Evolutionary conservation across 2,888 invertebrate species (phyloP), one percentile per base, ranked within the genome.

Genomic region (Meganola albula): DNA sequence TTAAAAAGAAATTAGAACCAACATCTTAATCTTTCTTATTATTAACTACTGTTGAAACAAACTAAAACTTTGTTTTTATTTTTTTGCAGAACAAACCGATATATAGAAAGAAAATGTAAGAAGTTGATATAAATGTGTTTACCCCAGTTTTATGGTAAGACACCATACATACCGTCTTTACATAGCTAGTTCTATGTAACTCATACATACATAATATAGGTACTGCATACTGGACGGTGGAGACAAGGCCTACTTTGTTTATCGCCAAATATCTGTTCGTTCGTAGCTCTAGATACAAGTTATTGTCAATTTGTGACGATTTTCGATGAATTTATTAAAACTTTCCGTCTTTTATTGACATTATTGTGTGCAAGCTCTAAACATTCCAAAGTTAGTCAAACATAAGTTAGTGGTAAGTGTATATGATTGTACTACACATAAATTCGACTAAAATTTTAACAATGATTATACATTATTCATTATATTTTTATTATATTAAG

Each of bases 211-310:
- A 58, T 63, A 48, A 40, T 41, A 33, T 47, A 31, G 36, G 11
- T 47, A 50, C n/a, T n/a, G n/a, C 31, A 36, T 43, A 43, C 30
- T 16, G 65, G 68, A 54, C n/a, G n/a, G n/a, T n/a, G n/a, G 67
- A 69, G 66, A 67, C 68, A 67, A 70, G 72, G 61, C 68, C 67
- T 70, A 58, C 29, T 43, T 46, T 34, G 34, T 48, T 40, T 47
- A 43, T 41, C 42, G 49, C 45, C 53, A 53, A 55, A 54, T 38
- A 51, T 40, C 38, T 32, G 36, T 47, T 48, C 48, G 44, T 34
- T 34, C 37, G 47, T 50, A 41, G 44, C n/a, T n/a, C 4, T 20
- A 20, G 16, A 16, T 32, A 31, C 44, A 51, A 12, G 32, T 41
- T 41, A 31, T 28, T 40, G 37, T 43, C 36, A 44, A 44, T 40